Base-by-base conservation (phyloP, 2,113 vertebrate species). In the Amia ocellicauda region DNA sequence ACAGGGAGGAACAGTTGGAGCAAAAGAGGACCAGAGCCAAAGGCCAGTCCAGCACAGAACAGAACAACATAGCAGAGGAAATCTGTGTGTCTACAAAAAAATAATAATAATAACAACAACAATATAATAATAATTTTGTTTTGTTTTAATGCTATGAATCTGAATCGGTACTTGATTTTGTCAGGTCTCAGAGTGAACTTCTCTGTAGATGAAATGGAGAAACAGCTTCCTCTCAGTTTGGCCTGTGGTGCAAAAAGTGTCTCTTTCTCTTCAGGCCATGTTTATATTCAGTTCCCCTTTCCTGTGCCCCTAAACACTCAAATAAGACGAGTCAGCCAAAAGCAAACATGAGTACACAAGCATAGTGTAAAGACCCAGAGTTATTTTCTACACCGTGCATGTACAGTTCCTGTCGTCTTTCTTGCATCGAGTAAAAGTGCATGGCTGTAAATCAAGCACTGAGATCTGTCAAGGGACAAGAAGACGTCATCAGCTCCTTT, bases 251-350 rank as follows among this genome's bases (percentile, higher is more conserved):
- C 59, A 62, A 54, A 74, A 13, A 57, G 55, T 10, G n/a, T 29
- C 4, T 28, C n/a, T 13, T 3, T 4, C 9, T 41, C 17, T 19
- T 26, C 2, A 49, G n/a, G 64, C 26, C 16, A 2, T 51, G 66
- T 62, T 23, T 55, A 16, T 20, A 63, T 68, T 75, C 78, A 83
- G 69, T 86, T 88, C 79, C 81, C 73, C 68, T 63, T 85, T 77
- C 51, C 68, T 63, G 72, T 77, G 74, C 69, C 75, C 79, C 81
- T 68, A 68, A 71, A 79, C 72, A 70, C 74, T 71, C 76, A 61
- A 60, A 51, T 59, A 74, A 80, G 82, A 81, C 74, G 75, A 79
- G 69, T 64, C 79, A 79, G 80, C 72, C 78, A 51, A 73, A 78
- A 77, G 72, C 63, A 67, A 64, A 77, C 65, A 67, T 74, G 58